These are phyloP conservation scores for Champsocephalus esox DNA, from an alignment of 2,797 vertebrate genomes.

Conservation along the genomic window DNA sequence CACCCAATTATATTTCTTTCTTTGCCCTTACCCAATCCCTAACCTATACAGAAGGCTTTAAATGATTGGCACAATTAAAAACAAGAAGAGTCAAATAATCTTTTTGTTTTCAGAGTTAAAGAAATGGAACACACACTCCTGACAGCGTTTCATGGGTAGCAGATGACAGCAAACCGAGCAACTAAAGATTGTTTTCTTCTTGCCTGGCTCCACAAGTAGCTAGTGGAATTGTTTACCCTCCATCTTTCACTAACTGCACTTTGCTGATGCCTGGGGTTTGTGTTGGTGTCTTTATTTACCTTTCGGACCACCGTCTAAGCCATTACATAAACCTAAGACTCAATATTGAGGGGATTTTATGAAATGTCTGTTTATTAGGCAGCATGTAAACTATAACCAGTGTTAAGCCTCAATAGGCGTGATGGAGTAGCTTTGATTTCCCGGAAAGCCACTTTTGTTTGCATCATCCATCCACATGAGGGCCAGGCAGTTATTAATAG, in stretches of 20 bases:
- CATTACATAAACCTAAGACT: conserved; percentile 45
- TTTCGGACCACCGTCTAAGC: conserved; percentile 54
- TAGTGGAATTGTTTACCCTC: conserved; percentile 76
- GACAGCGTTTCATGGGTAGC: conserved; percentile 52
- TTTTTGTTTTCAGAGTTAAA: neutral
- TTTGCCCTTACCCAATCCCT: neutral
- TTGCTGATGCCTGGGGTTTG: conserved; percentile 50
- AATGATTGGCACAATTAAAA: conserved; percentile 24
- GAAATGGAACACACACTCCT: conserved; percentile 11
- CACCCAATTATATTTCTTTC: neutral
- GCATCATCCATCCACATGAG: conserved; percentile 51
- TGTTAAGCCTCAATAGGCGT: conserved; percentile 23
- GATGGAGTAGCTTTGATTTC: conserved; percentile 53
- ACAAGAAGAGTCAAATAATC: neutral
- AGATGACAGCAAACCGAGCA: conserved; percentile 59
- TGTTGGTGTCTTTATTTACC: conserved; percentile 69
- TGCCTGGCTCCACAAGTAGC: conserved; percentile 71
- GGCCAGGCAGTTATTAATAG: conserved; percentile 61
- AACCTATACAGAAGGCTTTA: neutral
- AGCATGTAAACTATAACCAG: conserved; percentile 38
- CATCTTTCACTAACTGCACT: conserved; percentile 54
- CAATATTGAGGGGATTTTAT: conserved; percentile 47
- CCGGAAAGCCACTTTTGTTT: conserved; percentile 62
- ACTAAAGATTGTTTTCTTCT: conserved; percentile 48
- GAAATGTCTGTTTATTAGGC: conserved; percentile 47